phyloP scores from a whole-genome alignment of 2,888 invertebrate genomes.

The Masnerella sp. region DNA sequence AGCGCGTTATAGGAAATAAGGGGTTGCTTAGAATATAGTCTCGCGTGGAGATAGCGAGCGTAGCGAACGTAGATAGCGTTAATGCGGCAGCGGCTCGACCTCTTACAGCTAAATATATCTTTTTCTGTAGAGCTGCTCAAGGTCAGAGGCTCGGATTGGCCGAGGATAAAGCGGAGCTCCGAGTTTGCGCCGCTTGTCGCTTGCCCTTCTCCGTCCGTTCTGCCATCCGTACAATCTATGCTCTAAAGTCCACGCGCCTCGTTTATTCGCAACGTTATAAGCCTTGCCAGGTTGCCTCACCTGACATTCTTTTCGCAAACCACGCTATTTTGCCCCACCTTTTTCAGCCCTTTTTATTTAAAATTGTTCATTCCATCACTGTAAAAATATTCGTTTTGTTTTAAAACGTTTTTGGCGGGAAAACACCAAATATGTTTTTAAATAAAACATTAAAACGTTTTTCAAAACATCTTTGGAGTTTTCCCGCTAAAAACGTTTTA shows the following conservation, averaged over 20 bases:
- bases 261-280: slow-evolving; percentile 60
- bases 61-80: slow-evolving; percentile 56
- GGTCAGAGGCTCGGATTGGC: slow-evolving; percentile 63
- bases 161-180: slow-evolving; percentile 62
- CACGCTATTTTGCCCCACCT: neutral
- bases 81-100: slow-evolving; percentile 59
- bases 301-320: slow-evolving; percentile 49
- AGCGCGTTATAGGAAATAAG: slow-evolving; percentile 48
- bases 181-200: slow-evolving; percentile 59
- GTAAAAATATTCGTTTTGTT: neutral
- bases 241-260: slow-evolving; percentile 58
- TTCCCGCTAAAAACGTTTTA: too few species aligned
- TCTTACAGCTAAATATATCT: slow-evolving; percentile 65
- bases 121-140: slow-evolving; percentile 64
- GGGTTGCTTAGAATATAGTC: slow-evolving; percentile 51
- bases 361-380: neutral
- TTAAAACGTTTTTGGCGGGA: too few species aligned
- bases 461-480: too few species aligned
- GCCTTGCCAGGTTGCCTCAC: slow-evolving; percentile 59
- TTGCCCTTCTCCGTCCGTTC: slow-evolving; percentile 58
- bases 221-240: slow-evolving; percentile 55
- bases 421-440: too few species aligned
- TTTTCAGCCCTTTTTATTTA: slow-evolving; percentile 1
- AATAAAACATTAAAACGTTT: too few species aligned
- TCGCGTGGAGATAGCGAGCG: slow-evolving; percentile 48